phyloP scores from a whole-genome alignment of 2,113 vertebrate genomes.

The Stomatorhinus ivindoensis region DNA sequence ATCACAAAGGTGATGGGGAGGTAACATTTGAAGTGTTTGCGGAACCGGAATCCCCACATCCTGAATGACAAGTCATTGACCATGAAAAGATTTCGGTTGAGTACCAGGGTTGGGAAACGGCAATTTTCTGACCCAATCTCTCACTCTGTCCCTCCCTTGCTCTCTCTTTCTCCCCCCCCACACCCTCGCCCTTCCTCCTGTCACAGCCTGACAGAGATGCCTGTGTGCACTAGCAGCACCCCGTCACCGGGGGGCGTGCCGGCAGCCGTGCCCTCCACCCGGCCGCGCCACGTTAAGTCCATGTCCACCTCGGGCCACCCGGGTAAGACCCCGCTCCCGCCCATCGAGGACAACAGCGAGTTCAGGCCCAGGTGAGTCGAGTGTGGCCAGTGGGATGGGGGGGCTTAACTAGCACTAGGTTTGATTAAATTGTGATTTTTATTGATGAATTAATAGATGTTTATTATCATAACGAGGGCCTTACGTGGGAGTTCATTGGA shows the following conservation, averaged over 20 bases:
- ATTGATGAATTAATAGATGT: background rate
- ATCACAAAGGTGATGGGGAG: background rate
- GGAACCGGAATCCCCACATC: background rate
- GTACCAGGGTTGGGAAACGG: background rate
- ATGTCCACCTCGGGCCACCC: constrained; percentile 97
- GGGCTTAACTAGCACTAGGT: background rate
- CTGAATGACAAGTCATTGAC: background rate
- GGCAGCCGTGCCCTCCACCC: constrained; percentile 62
- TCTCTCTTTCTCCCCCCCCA: constrained; percentile 11
- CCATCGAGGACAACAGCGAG: constrained; percentile 89
- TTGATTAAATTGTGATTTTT: background rate
- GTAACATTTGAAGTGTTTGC: background rate
- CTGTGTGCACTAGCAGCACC: constrained; percentile 61
- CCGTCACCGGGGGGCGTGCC: constrained; percentile 60
- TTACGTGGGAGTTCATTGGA: background rate
- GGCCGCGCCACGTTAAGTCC: constrained; percentile 95
- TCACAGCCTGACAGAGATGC: constrained; percentile 85
- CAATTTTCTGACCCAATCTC: background rate
- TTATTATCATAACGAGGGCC: background rate
- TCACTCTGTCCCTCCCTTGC: background rate
- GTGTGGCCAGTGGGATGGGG: background rate
- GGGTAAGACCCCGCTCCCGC: constrained; percentile 85
- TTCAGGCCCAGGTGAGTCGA: constrained; percentile 78
- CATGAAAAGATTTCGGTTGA: background rate
- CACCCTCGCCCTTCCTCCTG: background rate